A percentile compares a stretch with the other conserved stretches of the same genome.
phyloP scores from a whole-genome alignment of 2,888 invertebrate genomes.

The Metalampra italica region DNA sequence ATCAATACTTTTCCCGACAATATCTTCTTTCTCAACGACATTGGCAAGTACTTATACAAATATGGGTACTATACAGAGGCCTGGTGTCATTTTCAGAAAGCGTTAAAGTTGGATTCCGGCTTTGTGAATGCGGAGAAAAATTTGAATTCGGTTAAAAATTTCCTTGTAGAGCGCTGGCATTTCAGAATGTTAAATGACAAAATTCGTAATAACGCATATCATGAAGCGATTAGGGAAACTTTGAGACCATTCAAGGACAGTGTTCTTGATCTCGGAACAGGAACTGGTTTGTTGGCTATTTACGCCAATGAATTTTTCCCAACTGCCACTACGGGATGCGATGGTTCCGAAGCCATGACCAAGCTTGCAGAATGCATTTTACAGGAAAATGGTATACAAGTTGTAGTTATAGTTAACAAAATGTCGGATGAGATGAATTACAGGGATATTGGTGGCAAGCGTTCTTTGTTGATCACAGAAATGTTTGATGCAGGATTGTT shows the following conservation, averaged over 20 bases:
- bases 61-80: conserved; percentile 77
- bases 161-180: conserved; percentile 88
- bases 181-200: conserved; percentile 90
- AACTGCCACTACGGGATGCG: conserved; percentile 81
- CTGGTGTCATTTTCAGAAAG: conserved; percentile 75
- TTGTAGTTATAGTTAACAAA: conserved; percentile 75
- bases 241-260: conserved; percentile 61
- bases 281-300: conserved; percentile 86
- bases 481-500: conserved; percentile 89
- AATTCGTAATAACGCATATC: conserved; percentile 82
- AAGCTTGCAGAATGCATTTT: conserved; percentile 72
- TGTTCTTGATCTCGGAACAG: conserved; percentile 87
- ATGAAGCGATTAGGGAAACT: conserved; percentile 78
- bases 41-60: conserved; percentile 66
- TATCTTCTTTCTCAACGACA: conserved; percentile 48
- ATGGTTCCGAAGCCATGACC: conserved; percentile 81
- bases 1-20: conserved; percentile 43
- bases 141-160: conserved; percentile 82
- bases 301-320: conserved; percentile 80
- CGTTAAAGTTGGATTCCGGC: conserved; percentile 64
- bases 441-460: conserved; percentile 73
- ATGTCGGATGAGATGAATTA: conserved; percentile 78
- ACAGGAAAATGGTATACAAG: conserved; percentile 69
- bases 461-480: conserved; percentile 85
- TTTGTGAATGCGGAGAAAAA: conserved; percentile 81